Percentiles rank a stretch among this genome's conserved stretches.
Evolutionary conservation across 2,888 invertebrate genomes (phyloP).

Genomic region (Macrophya annulata): DNA sequence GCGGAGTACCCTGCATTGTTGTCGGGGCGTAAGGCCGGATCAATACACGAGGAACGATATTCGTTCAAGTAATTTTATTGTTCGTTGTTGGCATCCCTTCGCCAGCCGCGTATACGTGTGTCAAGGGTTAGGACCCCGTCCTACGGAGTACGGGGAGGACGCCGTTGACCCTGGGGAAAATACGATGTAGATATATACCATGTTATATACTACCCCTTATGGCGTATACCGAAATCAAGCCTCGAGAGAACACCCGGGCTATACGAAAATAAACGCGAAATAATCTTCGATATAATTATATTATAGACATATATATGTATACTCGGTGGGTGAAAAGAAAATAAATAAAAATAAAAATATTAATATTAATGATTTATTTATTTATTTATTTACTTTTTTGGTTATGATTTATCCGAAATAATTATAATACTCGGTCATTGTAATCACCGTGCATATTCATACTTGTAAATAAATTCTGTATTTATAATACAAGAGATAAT

Average conservation of each 20-base stretch:
- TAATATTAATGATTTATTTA: background rate
- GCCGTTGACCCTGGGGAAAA: constrained; percentile 48
- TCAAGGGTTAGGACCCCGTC: constrained; percentile 44
- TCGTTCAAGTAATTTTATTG: constrained; percentile 76
- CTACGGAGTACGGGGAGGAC: constrained; percentile 40
- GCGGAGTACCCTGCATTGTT: constrained; percentile 44
- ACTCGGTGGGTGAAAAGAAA: background rate
- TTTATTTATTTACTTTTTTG: background rate
- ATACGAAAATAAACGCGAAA: background rate
- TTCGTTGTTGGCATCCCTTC: constrained; percentile 74
- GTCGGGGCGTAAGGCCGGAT: constrained; percentile 65
- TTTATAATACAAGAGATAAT: background rate
- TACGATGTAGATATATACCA: background rate
- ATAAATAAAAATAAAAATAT: background rate
- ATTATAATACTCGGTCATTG: background rate
- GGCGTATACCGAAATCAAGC: background rate
- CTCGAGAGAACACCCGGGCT: background rate
- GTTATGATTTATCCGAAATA: background rate
- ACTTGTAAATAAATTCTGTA: background rate
- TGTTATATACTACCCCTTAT: background rate
- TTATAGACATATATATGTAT: background rate
- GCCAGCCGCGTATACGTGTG: constrained; percentile 57
- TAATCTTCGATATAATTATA: background rate
- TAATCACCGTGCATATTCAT: background rate
- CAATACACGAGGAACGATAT: constrained; percentile 72